phyloP scores from a whole-genome alignment of 2,797 vertebrate species.

The Poecilia picta region DNA sequence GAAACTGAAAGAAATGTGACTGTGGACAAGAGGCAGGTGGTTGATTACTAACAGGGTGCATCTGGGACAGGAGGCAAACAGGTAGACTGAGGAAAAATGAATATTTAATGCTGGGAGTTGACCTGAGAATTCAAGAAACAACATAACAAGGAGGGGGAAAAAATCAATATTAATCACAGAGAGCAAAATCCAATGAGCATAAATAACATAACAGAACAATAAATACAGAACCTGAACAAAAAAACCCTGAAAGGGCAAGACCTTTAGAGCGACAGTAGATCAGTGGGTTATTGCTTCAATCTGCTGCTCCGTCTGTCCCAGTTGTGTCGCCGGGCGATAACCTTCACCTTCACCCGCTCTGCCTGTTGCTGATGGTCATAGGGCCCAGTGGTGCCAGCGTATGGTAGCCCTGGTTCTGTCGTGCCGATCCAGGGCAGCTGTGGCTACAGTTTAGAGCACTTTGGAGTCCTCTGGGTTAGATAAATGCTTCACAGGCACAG shows the following conservation, averaged over 20 bases:
- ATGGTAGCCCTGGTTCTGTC: background rate
- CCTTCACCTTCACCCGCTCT: background rate
- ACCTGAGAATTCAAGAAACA: background rate
- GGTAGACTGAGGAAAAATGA: background rate
- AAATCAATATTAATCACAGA: background rate
- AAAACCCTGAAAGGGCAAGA: background rate
- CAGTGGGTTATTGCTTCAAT: background rate
- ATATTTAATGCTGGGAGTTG: background rate
- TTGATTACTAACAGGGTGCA: background rate
- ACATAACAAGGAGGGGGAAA: background rate
- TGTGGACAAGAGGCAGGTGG: background rate
- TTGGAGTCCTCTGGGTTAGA: background rate
- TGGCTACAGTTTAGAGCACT: background rate
- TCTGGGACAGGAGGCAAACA: background rate
- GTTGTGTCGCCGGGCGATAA: background rate
- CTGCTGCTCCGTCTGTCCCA: background rate
- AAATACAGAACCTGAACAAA: background rate
- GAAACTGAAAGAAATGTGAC: background rate
- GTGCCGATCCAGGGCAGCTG: background rate
- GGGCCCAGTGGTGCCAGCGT: too few species aligned
- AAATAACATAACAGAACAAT: background rate
- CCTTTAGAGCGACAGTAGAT: background rate
- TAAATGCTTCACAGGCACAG: background rate
- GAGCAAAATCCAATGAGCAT: background rate
- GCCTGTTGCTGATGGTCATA: background rate